These are phyloP conservation scores for Tryphoninae sp. DNA, from an alignment of 2,888 invertebrate genomes.

Conservation along the genomic window DNA sequence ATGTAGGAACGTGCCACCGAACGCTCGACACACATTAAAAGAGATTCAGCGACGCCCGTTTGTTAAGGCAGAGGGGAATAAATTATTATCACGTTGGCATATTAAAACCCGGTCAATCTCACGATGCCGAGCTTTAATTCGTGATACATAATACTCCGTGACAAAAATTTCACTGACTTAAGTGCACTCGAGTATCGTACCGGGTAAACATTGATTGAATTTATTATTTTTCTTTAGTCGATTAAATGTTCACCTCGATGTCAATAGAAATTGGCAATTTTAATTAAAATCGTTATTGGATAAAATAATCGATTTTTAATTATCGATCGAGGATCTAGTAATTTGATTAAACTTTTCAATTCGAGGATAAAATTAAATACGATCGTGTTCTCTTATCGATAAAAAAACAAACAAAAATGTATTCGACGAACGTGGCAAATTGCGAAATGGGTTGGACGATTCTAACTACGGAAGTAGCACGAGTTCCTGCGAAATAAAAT, in stretches of 20 bases:
- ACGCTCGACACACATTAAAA: constrained; percentile 34
- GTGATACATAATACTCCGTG: not conserved
- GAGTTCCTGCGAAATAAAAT: constrained; percentile 30
- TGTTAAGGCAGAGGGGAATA: constrained; percentile 68
- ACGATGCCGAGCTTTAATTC: constrained; percentile 40
- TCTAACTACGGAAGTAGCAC: constrained; percentile 40
- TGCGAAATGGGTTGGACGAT: not conserved
- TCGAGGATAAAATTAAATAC: too few relatives aligned
- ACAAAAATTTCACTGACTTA: too few relatives aligned
- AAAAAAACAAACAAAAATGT: not conserved
- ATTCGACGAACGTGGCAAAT: not conserved
- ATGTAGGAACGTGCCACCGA: constrained; percentile 6
- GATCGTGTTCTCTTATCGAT: too few relatives aligned
- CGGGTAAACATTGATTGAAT: too few relatives aligned
- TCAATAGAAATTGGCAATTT: too few relatives aligned
- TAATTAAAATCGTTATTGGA: too few relatives aligned
- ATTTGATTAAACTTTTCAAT: too few relatives aligned
- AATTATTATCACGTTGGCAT: constrained; percentile 73
- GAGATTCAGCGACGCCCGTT: constrained; percentile 49
- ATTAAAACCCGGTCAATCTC: constrained; percentile 74
- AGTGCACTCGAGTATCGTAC: too few relatives aligned
- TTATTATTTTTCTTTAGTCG: too few relatives aligned
- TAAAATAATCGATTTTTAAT: too few relatives aligned
- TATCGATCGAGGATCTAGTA: too few relatives aligned
- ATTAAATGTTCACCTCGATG: too few relatives aligned